Conservation (phyloP, 2,888 invertebrate genomes). For the Drosophila austrosaltans region DNA sequence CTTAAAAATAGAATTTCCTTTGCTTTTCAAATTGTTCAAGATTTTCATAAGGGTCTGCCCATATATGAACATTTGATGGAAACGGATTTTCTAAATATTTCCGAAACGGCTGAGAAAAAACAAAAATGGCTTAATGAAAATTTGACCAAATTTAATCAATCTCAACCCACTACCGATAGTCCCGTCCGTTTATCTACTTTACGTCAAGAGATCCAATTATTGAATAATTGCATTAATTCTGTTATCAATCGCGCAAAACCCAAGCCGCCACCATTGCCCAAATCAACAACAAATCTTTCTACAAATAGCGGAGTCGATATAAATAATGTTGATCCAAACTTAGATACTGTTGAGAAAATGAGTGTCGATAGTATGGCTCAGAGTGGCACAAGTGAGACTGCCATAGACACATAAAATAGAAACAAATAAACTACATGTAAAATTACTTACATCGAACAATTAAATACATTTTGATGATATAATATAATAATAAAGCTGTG, state of each 20-base stretch:
- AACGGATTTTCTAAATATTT: constrained; percentile 91
- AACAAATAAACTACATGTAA: too few relatives aligned
- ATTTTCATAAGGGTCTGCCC: constrained; percentile 88
- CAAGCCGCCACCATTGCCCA: constrained; percentile 87
- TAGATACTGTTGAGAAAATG: constrained; percentile 62
- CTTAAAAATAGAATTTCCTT: constrained; percentile 90
- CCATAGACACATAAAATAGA: constrained; percentile 81
- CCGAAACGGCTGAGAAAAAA: constrained; percentile 88
- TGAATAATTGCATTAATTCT: constrained; percentile 85
- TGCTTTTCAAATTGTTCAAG: constrained; percentile 90
- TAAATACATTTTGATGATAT: too few relatives aligned
- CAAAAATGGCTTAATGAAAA: constrained; percentile 93
- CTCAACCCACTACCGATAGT: constrained; percentile 89
- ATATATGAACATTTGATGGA: constrained; percentile 92
- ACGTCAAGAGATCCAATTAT: constrained; percentile 89
- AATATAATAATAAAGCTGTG: too few relatives aligned
- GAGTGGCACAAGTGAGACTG: constrained; percentile 70
- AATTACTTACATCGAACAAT: too few relatives aligned
- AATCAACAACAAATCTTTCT: constrained; percentile 73
- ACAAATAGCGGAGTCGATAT: constrained; percentile 57
- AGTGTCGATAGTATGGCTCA: constrained; percentile 64
- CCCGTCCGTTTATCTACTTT: constrained; percentile 92
- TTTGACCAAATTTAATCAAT: constrained; percentile 87
- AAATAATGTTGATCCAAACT: constrained; percentile 56
- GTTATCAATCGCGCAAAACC: constrained; percentile 96